Evolutionary conservation across 2,888 invertebrate genomes (phyloP), one percentile per base, ranked within the genome.

Genomic region (Unio pictorum): DNA sequence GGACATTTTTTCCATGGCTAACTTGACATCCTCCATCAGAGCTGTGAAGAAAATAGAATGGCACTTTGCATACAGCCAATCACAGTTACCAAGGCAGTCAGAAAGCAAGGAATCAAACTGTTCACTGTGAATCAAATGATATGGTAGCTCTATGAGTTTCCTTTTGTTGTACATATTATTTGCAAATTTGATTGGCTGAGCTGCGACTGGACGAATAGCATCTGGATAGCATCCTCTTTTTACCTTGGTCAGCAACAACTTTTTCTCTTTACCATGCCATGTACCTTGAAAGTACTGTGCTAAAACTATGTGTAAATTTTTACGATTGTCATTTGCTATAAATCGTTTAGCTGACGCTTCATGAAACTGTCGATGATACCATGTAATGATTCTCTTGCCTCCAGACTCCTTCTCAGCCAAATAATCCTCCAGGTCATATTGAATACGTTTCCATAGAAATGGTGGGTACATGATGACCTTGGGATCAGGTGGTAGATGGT

Each of bases 21-120:
- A 62, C 30, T 70, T 72, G 84, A 97, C 97, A 90, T 98, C 98
- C 8, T 96, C 95, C 11, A 98, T 91, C 0, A 98, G 94, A 0
- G 97, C 95, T 89, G 97, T 97, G n/a, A 98, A 91, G 0, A 98
- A 97, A 86, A 97, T 96, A 83, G 96, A 95, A 78, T 94, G 95
- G 6, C 98, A 92, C 88, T 98, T 98, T 0, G 97, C 97, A 87
- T 97, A 97, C 0, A 99, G 92, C 97, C 98, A 99, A 84, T 96
- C 95, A 88, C 98, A 98, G 90, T 97, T 97, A 90, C 98, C 98
- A 0, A 98, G 92, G 0, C 98, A 97, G 86, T 96, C 93, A 57
- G 94, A 94, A 86, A 96, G 96, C n/a, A 98, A 92, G 11, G 66
- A 68, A 20, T 84, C 78, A 67, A 81, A 81, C 58, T 79, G 75